Conservation (phyloP, 1,140 invertebrate species). For the Aphelenchoides besseyi region DNA sequence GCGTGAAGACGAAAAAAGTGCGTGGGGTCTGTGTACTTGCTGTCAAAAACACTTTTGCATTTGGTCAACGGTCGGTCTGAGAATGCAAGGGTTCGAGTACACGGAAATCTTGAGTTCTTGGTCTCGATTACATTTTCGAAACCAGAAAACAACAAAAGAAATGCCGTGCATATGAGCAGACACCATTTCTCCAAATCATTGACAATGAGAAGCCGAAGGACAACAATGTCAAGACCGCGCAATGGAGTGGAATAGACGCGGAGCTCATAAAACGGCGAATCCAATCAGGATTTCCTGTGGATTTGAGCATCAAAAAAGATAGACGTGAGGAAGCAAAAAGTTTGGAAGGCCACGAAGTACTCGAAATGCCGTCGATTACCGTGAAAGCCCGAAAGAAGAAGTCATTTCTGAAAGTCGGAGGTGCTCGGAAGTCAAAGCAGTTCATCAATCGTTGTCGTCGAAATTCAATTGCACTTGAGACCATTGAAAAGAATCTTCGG, state of each 20-base stretch:
- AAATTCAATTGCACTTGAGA: constrained; percentile 1
- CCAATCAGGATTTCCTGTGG: not conserved
- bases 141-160: not conserved
- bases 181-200: too few species aligned
- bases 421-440: not conserved
- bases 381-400: too few species aligned
- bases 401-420: not conserved
- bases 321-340: too few species aligned
- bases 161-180: not conserved
- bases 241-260: not conserved
- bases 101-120: not conserved
- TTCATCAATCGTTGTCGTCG: not conserved
- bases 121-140: not conserved
- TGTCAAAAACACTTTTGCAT: constrained; percentile 1
- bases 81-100: not conserved
- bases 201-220: not conserved
- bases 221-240: too few species aligned
- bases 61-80: not conserved
- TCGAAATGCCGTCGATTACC: too few species aligned
- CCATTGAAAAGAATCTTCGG: not conserved
- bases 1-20: not conserved
- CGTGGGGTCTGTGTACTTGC: not conserved
- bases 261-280: not conserved
- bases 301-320: constrained; percentile 14
- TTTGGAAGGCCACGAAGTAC: too few species aligned